Conservation (phyloP, 2,888 invertebrate species). For the Malachius bipustulatus region DNA sequence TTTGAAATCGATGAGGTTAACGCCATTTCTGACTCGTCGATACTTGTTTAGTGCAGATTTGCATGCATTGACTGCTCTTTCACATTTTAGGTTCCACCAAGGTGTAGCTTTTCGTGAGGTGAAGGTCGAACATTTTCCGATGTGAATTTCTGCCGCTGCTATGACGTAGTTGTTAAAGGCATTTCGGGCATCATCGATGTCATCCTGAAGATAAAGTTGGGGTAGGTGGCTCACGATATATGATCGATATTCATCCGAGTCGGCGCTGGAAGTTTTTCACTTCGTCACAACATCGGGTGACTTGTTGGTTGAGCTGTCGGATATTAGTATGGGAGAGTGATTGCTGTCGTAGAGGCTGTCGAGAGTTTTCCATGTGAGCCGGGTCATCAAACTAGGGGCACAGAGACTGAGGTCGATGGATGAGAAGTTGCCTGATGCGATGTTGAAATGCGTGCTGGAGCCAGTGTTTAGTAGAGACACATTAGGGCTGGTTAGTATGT, state of each 20-base stretch:
- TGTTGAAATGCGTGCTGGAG: constrained; percentile 10
- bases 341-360: no score
- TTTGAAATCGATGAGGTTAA: constrained; percentile 16
- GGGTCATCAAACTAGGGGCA: no score
- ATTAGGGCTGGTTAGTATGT: not conserved
- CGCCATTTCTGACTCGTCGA: constrained; percentile 8
- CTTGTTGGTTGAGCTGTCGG: no score
- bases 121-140: constrained; percentile 5
- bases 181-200: constrained; percentile 7
- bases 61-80: constrained; percentile 9
- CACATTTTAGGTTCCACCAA: constrained; percentile 16
- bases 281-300: constrained; percentile 3
- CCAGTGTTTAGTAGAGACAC: constrained; percentile 10
- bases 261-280: constrained; percentile 10
- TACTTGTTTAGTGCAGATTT: constrained; percentile 15
- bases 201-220: constrained; percentile 2
- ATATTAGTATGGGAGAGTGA: no score
- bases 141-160: constrained; percentile 8
- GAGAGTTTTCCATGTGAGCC: no score
- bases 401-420: no score
- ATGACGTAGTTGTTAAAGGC: constrained; percentile 5
- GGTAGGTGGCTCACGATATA: constrained; percentile 1
- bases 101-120: constrained; percentile 9
- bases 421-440: constrained; percentile 9
- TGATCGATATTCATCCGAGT: constrained; percentile 9